Evolutionary conservation across 1,140 invertebrate genomes (phyloP), one percentile per base, ranked within the genome.

Genomic region (Scaptomyza hsui): DNA sequence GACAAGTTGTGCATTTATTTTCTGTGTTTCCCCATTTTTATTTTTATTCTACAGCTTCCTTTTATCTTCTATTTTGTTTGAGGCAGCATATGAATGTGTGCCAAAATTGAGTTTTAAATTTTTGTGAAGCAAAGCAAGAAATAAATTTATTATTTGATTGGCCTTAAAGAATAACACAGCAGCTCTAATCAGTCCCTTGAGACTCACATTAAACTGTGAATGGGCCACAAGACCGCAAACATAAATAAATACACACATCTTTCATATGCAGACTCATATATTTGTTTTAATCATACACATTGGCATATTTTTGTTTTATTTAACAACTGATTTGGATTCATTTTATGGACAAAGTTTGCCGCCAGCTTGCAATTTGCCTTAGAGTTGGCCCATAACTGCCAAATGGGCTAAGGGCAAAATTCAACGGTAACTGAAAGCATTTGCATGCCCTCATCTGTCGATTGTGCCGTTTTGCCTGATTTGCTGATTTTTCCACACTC

Each of bases 1-100:
- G 18, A 55, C 29, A 51, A 72, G 67, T 47, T 44, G 44, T 42
- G 63, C 49, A 35, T 62, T 72, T 67, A 62, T 68, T 68, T 44
- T 44, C 37, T 9, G 26, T 64, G 41, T n/a, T 6, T 44, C 15
- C 6, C 45, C 35, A 51, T 39, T 3, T 18, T 49, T 29, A 24
- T 24, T 32, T 26, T 51, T 16, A 19, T 35, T 41, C 64, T 29
- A 0, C 21, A 48, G 15, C 18, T 16, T 29, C 37, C 24, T 10
- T 56, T 7, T 52, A 0, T 24, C 0, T 39, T 2, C 29, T 16
- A 7, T 15, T 21, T 10, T 12, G 10, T 13, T 10, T 7, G 26
- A n/a, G 15, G 13, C 41, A 57, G 15, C 15, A 29, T 29, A 44
- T 37, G n/a, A 48, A 47, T 48, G 18, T 15, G 16, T 16, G 15